Evolutionary conservation across 2,113 vertebrate species (phyloP).

Genomic region (Cisticola juncidis): DNA sequence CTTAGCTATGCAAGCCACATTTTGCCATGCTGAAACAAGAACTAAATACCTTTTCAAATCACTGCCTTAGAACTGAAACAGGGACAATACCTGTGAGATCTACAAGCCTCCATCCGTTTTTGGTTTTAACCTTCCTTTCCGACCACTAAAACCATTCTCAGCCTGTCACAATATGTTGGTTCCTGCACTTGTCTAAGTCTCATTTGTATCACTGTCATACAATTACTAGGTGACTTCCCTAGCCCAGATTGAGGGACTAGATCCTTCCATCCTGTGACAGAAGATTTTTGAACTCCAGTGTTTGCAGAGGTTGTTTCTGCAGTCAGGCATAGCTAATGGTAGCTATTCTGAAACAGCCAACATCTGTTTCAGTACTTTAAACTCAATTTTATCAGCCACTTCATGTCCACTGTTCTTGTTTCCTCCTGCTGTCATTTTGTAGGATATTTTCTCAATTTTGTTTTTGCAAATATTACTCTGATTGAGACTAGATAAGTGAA

Average conservation of each 20-base stretch:
- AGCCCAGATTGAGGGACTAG: background rate
- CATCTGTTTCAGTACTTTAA: conserved; percentile 21
- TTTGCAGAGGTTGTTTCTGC: background rate
- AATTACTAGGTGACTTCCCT: background rate
- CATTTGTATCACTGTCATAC: background rate
- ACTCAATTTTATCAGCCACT: background rate
- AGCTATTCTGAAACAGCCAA: conserved; percentile 21
- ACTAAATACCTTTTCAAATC: background rate
- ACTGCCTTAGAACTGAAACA: background rate
- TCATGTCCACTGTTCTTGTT: background rate
- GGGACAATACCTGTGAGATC: background rate
- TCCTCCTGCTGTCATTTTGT: background rate
- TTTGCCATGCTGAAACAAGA: background rate
- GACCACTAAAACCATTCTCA: background rate
- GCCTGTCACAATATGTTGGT: background rate
- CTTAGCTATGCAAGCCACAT: background rate
- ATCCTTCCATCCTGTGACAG: background rate
- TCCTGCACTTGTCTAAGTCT: background rate
- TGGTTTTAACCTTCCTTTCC: background rate
- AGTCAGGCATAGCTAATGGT: conserved; percentile 2
- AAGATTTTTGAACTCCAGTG: background rate
- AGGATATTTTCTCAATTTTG: background rate
- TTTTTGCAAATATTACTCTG: background rate
- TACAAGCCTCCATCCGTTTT: background rate
- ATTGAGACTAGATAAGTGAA: background rate